Evolutionary conservation across 2,113 vertebrate genomes (phyloP).

Genomic region (Asarcornis scutulata): DNA sequence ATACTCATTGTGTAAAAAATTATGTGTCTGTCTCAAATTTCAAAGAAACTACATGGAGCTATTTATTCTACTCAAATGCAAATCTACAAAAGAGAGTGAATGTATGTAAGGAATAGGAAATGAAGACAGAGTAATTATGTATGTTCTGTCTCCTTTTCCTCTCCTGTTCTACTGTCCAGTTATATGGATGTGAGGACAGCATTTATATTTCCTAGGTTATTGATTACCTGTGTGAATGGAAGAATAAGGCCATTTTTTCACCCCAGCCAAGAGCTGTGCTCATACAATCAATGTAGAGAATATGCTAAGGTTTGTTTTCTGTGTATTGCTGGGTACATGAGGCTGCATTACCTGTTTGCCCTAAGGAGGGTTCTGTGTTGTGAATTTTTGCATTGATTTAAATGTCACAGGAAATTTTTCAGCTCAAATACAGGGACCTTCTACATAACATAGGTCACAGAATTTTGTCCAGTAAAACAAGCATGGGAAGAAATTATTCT

Average conservation of each 20-base stretch:
- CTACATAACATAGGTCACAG: not conserved
- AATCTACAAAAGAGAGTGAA: not conserved
- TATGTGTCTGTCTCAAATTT: not conserved
- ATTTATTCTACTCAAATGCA: not conserved
- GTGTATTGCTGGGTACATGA: not conserved
- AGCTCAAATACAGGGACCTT: not conserved
- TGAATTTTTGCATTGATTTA: not conserved
- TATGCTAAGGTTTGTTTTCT: not conserved
- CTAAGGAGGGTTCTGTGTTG: not conserved
- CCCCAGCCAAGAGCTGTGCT: not conserved
- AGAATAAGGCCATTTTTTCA: not conserved
- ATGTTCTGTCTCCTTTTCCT: not conserved
- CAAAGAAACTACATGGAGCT: not conserved
- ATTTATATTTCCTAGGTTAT: not conserved
- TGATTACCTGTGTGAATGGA: not conserved
- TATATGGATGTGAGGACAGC: not conserved
- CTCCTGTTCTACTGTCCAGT: not conserved
- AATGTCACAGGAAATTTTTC: not conserved
- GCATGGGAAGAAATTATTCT: not conserved
- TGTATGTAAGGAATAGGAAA: not conserved
- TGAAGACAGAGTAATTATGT: not conserved
- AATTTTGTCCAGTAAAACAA: not conserved
- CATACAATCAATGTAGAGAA: not conserved
- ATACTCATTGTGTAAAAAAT: not conserved
- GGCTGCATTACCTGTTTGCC: not conserved